Percentiles rank a stretch among this genome's conserved stretches.
Evolutionary conservation across 2,113 vertebrate species (phyloP).

Genomic region (Rafetus swinhoei): DNA sequence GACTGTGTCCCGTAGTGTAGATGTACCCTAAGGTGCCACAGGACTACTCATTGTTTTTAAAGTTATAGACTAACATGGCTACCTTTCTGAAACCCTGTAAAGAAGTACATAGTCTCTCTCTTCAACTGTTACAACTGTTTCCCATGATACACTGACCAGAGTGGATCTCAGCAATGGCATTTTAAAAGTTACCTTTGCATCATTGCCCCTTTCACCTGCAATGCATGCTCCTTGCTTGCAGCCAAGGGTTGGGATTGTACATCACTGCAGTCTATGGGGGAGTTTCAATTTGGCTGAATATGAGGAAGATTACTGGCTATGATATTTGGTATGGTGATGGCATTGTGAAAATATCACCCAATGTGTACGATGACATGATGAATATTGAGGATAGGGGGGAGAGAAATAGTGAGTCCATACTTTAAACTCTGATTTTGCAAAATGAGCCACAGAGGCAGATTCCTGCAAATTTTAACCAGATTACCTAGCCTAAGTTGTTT

Average conservation of each 20-base stretch:
- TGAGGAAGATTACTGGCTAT: not conserved
- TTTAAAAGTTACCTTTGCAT: not conserved
- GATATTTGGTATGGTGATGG: not conserved
- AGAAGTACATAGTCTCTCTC: accelerated
- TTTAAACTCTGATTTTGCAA: too few species aligned
- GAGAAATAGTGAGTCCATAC: too few species aligned
- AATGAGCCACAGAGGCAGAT: too few species aligned
- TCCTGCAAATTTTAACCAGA: too few species aligned
- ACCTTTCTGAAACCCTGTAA: too few species aligned
- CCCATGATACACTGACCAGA: not conserved
- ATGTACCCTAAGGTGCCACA: too few species aligned
- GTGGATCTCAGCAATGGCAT: not conserved
- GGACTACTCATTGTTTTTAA: too few species aligned
- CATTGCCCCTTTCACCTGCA: not conserved
- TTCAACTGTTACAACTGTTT: constrained; percentile 32
- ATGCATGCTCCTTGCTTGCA: constrained; percentile 41
- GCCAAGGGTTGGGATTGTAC: not conserved
- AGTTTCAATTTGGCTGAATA: not conserved
- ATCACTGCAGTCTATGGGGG: not conserved
- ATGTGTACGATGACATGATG: accelerated
- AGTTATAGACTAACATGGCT: too few species aligned
- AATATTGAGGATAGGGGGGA: not conserved
- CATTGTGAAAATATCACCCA: constrained; percentile 31
- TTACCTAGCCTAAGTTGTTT: not conserved
- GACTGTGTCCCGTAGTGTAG: too few species aligned